Base-by-base conservation (phyloP, 2,113 vertebrate genomes). In the Gambusia affinis region DNA sequence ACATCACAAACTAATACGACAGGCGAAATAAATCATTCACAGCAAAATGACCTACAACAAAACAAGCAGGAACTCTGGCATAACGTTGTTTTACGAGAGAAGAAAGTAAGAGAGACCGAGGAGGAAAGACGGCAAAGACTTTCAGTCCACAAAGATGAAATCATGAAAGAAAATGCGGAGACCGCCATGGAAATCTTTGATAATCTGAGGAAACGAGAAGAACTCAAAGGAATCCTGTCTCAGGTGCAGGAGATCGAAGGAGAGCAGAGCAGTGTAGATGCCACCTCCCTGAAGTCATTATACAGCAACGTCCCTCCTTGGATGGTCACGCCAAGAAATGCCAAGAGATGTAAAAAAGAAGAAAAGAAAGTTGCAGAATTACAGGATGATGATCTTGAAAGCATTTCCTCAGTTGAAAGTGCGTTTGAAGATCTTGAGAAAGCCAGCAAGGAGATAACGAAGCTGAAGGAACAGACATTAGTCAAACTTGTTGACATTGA, bases 381-480 rank as follows among this genome's bases (percentile, higher is more conserved):
- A 17, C 62, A 65, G 39, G 95, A 92, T 11, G 94, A 95, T 35
- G 95, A 96, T 12, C 3, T 83, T 2, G 95, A 96, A 72, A 94
- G 94, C 1, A 78, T 94, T 57, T 94, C 95, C 19, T 97, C 96
- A 0, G 89, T 99, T 70, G 95, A 97, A 60, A 88, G 94, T 31
- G 97, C 92, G 27, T 99, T 96, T 54, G 97, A 95, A 73, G 97
- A 99, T 81, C 91, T 99, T 61, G 97, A 97, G 67, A 92, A 95
- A 77, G 97, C 96, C 57, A 98, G 97, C 78, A 92, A 93, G 30
- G 97, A 97, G 83, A 97, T 99, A 42, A 93, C 95, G 47, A 89
- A 91, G 84, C 91, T 99, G 87, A 99, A 98, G 88, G 96, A 99
- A 75, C 96, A 99, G 89, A 99, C 97, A 0, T 88, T 99, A 60